Conservation (phyloP, 2,888 invertebrate species). For the Sycophila texana region DNA sequence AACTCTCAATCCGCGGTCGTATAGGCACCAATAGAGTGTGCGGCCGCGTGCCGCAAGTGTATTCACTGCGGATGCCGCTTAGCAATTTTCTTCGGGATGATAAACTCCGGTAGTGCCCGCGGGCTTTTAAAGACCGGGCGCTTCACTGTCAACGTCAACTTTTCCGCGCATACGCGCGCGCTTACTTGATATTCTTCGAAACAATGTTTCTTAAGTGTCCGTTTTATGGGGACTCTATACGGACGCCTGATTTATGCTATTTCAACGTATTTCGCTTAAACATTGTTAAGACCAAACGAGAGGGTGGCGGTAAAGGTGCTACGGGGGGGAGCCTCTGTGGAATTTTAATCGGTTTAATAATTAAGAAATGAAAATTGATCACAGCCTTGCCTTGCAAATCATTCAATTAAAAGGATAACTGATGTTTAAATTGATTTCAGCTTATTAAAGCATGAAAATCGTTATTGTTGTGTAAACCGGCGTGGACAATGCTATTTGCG, state of each 20-base stretch:
- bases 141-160: constrained; percentile 42
- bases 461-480: no score
- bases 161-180: not conserved
- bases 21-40: not conserved
- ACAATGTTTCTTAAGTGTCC: constrained; percentile 41
- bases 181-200: constrained; percentile 41
- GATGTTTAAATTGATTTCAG: no score
- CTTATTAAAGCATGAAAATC: no score
- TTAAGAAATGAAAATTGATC: constrained; percentile 5
- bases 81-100: constrained; percentile 37
- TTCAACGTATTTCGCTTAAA: constrained; percentile 37
- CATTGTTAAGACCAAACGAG: not conserved
- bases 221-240: constrained; percentile 19
- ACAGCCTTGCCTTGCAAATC: no score
- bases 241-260: constrained; percentile 45
- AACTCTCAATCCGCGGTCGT: constrained; percentile 28
- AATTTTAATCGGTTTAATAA: constrained; percentile 1
- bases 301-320: not conserved
- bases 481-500: no score
- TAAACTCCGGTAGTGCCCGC: constrained; percentile 24
- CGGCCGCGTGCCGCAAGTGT: no score
- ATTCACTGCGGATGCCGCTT: constrained; percentile 6
- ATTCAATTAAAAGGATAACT: no score
- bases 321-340: not conserved
- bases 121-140: constrained; percentile 4